Conservation (phyloP, 2,888 invertebrate species). For the Asteroscopus sphinx region DNA sequence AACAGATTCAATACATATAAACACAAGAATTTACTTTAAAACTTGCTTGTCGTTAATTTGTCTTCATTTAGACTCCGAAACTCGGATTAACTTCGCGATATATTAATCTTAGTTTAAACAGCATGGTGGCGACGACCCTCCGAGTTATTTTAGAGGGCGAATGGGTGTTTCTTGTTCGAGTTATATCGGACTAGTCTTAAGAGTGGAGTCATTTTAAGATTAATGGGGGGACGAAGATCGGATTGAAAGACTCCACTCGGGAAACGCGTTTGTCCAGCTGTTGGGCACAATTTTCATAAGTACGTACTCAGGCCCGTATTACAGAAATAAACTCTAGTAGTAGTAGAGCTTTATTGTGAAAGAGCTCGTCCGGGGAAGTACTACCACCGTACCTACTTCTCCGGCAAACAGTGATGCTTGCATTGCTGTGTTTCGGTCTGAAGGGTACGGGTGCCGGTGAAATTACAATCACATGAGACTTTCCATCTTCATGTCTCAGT, state of each 20-base stretch:
- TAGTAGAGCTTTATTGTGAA: too few relatives aligned
- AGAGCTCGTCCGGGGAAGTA: too few relatives aligned
- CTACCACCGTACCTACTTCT: too few relatives aligned
- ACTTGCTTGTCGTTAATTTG: conserved; percentile 44
- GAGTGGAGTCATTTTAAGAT: conserved; percentile 17
- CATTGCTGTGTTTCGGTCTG: too few relatives aligned
- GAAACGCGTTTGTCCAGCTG: conserved; percentile 8
- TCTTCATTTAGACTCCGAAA: conserved; percentile 48
- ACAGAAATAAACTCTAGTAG: too few relatives aligned
- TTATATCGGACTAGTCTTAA: conserved; percentile 37
- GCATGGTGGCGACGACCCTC: conserved; percentile 27
- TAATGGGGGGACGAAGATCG: conserved; percentile 17
- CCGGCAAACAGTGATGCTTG: too few relatives aligned
- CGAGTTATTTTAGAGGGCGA: conserved; percentile 28
- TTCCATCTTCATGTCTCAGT: too few relatives aligned
- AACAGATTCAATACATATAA: conserved; percentile 34
- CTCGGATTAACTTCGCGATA: conserved; percentile 34
- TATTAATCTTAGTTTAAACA: conserved; percentile 55
- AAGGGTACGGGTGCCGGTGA: too few relatives aligned
- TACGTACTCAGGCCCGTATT: too few relatives aligned
- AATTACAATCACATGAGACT: too few relatives aligned
- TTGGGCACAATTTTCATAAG: neutral
- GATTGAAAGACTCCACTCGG: conserved; percentile 9
- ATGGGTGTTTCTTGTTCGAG: conserved; percentile 22
- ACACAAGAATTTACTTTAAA: conserved; percentile 35